phyloP scores from a whole-genome alignment of 2,113 vertebrate genomes.

The Spea bombifrons region DNA sequence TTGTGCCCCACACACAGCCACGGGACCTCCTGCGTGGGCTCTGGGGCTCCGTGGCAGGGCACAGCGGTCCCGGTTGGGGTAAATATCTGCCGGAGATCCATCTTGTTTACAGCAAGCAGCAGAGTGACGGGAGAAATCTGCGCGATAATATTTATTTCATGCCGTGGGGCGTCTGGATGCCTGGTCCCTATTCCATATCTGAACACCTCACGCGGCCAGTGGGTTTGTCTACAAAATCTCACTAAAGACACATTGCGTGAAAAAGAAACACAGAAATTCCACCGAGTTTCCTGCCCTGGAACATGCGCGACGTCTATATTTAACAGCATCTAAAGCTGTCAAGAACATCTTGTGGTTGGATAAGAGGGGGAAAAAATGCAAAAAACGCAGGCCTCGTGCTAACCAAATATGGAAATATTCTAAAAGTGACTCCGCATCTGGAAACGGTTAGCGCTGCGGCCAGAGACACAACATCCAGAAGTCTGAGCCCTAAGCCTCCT shows the following conservation, averaged over 20 bases:
- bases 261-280: slow-evolving; percentile 80
- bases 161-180: slow-evolving; percentile 55
- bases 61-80: slow-evolving; percentile 22
- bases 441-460: slow-evolving; percentile 75
- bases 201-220: slow-evolving; percentile 64
- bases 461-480: slow-evolving; percentile 46
- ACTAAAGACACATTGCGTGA: slow-evolving; percentile 87
- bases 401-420: slow-evolving; percentile 99
- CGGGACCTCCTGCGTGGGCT: slow-evolving; percentile 4
- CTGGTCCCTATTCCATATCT: slow-evolving; percentile 50
- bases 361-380: slow-evolving; percentile 93
- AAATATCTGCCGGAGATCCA: slow-evolving; percentile 35
- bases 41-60: not conserved
- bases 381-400: slow-evolving; percentile 96
- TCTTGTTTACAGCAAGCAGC: slow-evolving; percentile 53
- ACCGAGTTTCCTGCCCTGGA: slow-evolving; percentile 91
- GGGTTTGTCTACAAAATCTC: slow-evolving; percentile 65
- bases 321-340: slow-evolving; percentile 93
- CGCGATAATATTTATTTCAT: slow-evolving; percentile 67
- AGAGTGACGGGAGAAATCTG: slow-evolving; percentile 63
- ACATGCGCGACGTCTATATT: slow-evolving; percentile 83
- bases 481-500: too few relatives aligned
- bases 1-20: not conserved
- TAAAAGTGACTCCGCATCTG: slow-evolving; percentile 91
- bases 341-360: slow-evolving; percentile 96